Base-by-base conservation (phyloP, 2,888 invertebrate genomes). In the Bimastos eiseni region DNA sequence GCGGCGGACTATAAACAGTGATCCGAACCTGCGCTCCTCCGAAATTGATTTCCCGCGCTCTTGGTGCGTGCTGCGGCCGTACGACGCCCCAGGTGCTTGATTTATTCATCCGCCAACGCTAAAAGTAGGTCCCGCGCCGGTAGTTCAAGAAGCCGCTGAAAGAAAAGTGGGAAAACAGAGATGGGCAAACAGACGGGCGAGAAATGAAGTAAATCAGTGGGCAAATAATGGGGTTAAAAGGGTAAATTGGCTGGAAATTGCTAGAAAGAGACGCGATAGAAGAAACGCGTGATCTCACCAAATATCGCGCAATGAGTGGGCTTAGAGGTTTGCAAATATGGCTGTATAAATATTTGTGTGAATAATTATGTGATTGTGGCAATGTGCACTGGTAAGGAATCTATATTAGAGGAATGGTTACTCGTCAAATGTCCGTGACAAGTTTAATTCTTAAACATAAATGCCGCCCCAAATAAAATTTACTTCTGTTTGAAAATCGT, bases 141-240 rank as follows among this genome's bases (percentile, higher is more conserved):
- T 49, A 3, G 49, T 49, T 6, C 49, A 24, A 49, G 49, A 49
- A 49, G 24, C 49, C 70, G 17, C n/a, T n/a, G 30, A 70, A 70
- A n/a, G 70, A 70, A 70, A 70, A 70, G 30, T 8, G 30, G 70
- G 70, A 70, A 70, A 30, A 49, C 49, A 21, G 3, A n/a, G n/a
- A n/a, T 11, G 70, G 70, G 70, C n/a, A 70, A 70, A 70, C n/a
- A 70, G 70, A 8, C 70, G 70, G 55, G 70, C n/a, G 3, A 49
- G 24, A 70, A 70, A 70, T 70, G 70, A n/a, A 70, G 70, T 70
- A 70, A 70, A 70, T 70, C 70, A 70, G n/a, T 70, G 4, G 30
- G n/a, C 70, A 70, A 70, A 70, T 70, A 70, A n/a, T 70, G 30
- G 70, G n/a, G 70, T 70, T 70, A 70, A n/a, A n/a, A n/a, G 70